These are phyloP conservation scores for Crematogaster levior DNA, from an alignment of 2,888 invertebrate species.

Conservation along the genomic window DNA sequence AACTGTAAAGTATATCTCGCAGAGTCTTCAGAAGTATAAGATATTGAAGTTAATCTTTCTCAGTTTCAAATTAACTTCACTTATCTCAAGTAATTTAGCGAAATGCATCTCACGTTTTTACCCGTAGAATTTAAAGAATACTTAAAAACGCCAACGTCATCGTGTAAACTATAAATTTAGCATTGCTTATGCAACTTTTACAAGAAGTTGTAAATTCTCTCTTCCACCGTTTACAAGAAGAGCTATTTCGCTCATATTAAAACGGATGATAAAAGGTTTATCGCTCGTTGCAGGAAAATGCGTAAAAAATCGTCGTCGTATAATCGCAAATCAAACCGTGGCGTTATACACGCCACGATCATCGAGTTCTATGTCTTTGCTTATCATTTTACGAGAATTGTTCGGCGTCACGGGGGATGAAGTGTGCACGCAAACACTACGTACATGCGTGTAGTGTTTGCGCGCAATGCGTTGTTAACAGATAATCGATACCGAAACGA, in stretches of 20 bases:
- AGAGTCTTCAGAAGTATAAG: background rate
- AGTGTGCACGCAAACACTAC: background rate
- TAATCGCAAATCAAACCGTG: conserved; percentile 21
- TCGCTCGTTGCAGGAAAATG: conserved; percentile 47
- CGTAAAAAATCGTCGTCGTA: conserved; percentile 43
- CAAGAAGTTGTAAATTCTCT: conserved; percentile 28
- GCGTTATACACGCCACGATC: background rate
- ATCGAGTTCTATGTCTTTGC: background rate
- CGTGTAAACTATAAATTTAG: background rate
- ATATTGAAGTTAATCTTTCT: background rate
- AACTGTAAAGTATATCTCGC: background rate
- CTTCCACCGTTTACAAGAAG: background rate
- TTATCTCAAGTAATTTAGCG: background rate
- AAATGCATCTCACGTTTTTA: background rate
- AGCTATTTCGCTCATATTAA: conserved; percentile 11
- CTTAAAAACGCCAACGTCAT: background rate
- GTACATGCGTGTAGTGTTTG: conserved; percentile 11
- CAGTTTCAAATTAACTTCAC: background rate
- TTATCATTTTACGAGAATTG: conserved; percentile 28
- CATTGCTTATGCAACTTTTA: background rate
- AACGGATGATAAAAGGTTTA: conserved; percentile 53
- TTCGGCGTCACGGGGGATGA: conserved; percentile 26
- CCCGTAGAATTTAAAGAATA: background rate
- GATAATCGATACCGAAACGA: conserved; percentile 42
- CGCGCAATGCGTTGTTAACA: conserved; percentile 27